Evolutionary conservation across 2,888 invertebrate species (phyloP).

Genomic region (Acleris cristana): DNA sequence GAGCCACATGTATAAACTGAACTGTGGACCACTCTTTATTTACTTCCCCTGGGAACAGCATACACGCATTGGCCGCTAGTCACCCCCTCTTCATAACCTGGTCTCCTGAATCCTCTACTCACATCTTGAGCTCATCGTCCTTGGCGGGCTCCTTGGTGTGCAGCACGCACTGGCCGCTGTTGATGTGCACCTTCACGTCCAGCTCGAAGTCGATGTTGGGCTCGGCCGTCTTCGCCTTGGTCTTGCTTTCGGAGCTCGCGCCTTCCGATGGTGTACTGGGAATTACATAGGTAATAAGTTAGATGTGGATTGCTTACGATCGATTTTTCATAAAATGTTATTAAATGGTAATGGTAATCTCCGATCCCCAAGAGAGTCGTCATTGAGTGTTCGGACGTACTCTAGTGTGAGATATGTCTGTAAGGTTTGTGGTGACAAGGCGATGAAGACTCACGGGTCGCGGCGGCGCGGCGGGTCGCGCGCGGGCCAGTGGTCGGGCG

Average conservation of each 20-base stretch:
- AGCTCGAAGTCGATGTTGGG: conserved; percentile 98
- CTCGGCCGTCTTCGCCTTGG: conserved; percentile 87
- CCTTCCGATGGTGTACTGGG: conserved; percentile 12
- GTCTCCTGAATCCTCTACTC: conserved; percentile 44
- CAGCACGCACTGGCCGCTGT: conserved; percentile 97
- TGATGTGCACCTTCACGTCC: conserved; percentile 97
- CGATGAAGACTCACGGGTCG: conserved; percentile 37
- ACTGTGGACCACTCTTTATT: too few relatives aligned
- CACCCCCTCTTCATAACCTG: too few relatives aligned
- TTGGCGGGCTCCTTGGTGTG: conserved; percentile 93
- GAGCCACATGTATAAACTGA: neutral
- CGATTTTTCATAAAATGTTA: too few relatives aligned
- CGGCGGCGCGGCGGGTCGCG: conserved; percentile 50
- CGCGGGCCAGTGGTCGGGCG: conserved; percentile 85
- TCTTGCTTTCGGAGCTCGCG: conserved; percentile 56
- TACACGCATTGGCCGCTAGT: too few relatives aligned
- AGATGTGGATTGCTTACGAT: too few relatives aligned
- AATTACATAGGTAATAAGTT: neutral
- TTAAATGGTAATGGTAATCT: neutral
- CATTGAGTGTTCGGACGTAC: too few relatives aligned
- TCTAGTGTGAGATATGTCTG: too few relatives aligned
- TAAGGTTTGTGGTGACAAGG: too few relatives aligned
- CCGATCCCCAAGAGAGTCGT: too few relatives aligned
- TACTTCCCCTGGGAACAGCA: too few relatives aligned
- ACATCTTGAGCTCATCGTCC: conserved; percentile 88